Conservation (phyloP, 2,797 vertebrate genomes). For the Antennarius maculatus region DNA sequence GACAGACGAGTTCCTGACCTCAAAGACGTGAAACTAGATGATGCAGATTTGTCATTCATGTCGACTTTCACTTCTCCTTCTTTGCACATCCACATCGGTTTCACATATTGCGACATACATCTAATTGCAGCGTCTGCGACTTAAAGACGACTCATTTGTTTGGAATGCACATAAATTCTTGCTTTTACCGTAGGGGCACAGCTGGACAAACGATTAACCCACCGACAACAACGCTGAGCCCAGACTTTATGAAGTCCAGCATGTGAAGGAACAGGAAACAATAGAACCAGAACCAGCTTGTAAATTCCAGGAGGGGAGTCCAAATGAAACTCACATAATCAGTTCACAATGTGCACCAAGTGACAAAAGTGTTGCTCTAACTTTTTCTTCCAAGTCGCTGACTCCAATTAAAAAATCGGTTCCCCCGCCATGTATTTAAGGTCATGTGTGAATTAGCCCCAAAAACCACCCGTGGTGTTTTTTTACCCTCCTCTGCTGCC, state of each 20-base stretch:
- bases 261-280: conserved; percentile 63
- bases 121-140: conserved; percentile 34
- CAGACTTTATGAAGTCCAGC: conserved; percentile 64
- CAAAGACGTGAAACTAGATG: neutral
- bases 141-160: conserved; percentile 70
- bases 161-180: conserved; percentile 82
- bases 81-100: conserved; percentile 11
- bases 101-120: conserved; percentile 35
- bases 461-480: neutral
- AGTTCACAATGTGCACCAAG: conserved; percentile 27
- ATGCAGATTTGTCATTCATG: neutral
- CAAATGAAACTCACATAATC: conserved; percentile 61
- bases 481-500: neutral
- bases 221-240: conserved; percentile 64
- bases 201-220: conserved; percentile 77
- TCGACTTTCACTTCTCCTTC: neutral
- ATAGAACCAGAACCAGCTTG: conserved; percentile 71
- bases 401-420: neutral
- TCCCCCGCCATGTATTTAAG: neutral
- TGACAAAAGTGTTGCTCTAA: neutral
- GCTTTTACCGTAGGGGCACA: conserved; percentile 70
- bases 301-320: conserved; percentile 68
- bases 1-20: conserved; percentile 8
- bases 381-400: conserved; percentile 2
- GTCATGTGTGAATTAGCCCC: neutral